These are phyloP conservation scores for Hyaena hyaena DNA, from an alignment of 2,113 vertebrate species.

Conservation along the genomic window DNA sequence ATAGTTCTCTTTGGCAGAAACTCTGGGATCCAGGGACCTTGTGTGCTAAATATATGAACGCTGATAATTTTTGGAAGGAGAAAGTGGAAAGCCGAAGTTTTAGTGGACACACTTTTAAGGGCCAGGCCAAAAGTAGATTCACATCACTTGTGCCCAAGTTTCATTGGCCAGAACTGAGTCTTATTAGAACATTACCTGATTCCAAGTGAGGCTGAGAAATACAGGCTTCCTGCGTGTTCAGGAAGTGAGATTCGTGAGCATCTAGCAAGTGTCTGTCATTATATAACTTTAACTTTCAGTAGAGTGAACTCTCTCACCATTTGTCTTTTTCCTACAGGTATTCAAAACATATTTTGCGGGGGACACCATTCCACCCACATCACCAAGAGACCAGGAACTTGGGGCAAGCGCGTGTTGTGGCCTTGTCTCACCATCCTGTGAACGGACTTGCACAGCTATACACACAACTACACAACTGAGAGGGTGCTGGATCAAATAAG, in stretches of 20 bases:
- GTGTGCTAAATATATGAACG: neutral
- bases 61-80: neutral
- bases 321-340: neutral
- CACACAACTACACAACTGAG: neutral
- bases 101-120: neutral
- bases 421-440: neutral
- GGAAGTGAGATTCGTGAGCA: neutral
- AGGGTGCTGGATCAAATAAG: neutral
- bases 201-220: neutral
- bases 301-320: neutral
- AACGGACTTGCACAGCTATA: neutral
- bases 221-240: neutral
- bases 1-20: neutral
- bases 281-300: neutral
- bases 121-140: neutral
- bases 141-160: neutral
- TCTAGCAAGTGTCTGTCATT: neutral
- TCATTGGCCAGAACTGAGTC: neutral
- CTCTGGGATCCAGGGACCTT: neutral
- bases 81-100: neutral
- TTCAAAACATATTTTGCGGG: neutral
- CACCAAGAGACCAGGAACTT: neutral
- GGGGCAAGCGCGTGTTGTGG: neutral
- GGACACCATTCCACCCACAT: neutral
- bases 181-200: neutral